A percentile compares a stretch with the other conserved stretches of the same genome.
phyloP scores from a whole-genome alignment of 2,888 invertebrate species.

The Stenodera caucasica region DNA sequence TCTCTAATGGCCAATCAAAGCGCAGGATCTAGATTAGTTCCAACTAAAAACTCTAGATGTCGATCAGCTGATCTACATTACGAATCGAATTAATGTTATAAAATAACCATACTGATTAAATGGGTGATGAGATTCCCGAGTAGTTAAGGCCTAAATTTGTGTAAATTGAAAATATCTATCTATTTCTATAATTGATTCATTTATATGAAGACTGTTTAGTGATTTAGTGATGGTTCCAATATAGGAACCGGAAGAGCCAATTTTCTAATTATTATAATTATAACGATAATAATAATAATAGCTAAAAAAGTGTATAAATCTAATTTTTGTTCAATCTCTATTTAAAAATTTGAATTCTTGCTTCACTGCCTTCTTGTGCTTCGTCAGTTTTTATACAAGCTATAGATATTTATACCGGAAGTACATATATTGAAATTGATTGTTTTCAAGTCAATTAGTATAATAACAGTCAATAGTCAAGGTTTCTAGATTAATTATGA shows the following conservation, averaged over 20 bases:
- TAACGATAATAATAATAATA: too few relatives aligned
- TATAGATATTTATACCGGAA: neutral
- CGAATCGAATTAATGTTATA: too few relatives aligned
- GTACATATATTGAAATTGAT: too few relatives aligned
- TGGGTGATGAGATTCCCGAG: slow-evolving; percentile 19
- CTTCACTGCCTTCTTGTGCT: slow-evolving; percentile 18
- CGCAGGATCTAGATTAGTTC: too few relatives aligned
- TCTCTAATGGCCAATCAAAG: too few relatives aligned
- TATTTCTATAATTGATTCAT: neutral
- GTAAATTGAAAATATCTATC: slow-evolving; percentile 1
- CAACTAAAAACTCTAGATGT: too few relatives aligned
- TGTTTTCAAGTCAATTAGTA: slow-evolving; percentile 15
- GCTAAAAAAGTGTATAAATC: too few relatives aligned
- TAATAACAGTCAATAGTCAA: neutral
- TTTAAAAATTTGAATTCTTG: slow-evolving; percentile 1
- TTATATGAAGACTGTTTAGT: neutral
- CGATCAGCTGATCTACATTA: too few relatives aligned
- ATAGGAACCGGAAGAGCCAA: too few relatives aligned
- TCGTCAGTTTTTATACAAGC: neutral
- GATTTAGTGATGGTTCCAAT: neutral
- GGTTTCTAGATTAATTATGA: neutral
- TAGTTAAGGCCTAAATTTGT: slow-evolving; percentile 27
- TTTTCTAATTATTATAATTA: too few relatives aligned
- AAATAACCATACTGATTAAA: slow-evolving; percentile 6
- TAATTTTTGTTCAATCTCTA: neutral